These are phyloP conservation scores for Acarapis woodi DNA, from an alignment of 1,140 invertebrate genomes.

Conservation along the genomic window DNA sequence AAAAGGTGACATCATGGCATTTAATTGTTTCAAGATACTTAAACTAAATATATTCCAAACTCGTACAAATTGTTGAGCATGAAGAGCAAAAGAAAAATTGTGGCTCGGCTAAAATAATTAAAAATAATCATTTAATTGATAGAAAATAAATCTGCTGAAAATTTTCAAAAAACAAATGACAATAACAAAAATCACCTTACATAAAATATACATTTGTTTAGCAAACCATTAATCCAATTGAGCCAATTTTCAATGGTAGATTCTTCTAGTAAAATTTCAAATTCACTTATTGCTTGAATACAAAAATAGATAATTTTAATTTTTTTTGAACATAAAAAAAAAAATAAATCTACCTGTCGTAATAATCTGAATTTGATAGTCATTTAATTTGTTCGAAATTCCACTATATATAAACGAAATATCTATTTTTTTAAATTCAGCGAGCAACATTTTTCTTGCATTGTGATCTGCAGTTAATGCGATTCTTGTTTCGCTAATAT, in stretches of 20 bases:
- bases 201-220: conserved; percentile 21
- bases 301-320: background rate
- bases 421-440: no score
- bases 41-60: conserved; percentile 24
- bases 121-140: background rate
- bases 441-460: conserved; percentile 21
- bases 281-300: conserved; percentile 20
- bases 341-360: conserved; percentile 15
- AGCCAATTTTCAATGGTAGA: conserved; percentile 21
- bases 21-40: conserved; percentile 23
- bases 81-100: background rate
- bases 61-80: conserved; percentile 18
- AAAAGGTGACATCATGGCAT: conserved; percentile 22
- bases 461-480: conserved; percentile 20
- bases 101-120: background rate
- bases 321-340: background rate
- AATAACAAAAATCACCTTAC: conserved; percentile 13
- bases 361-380: conserved; percentile 16
- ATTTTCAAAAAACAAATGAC: no score
- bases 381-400: conserved; percentile 14
- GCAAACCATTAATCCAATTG: conserved; percentile 22
- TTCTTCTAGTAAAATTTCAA: conserved; percentile 21
- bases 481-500: conserved; percentile 27
- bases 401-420: conserved; percentile 20
- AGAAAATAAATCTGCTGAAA: background rate